Evolutionary conservation across 2,797 vertebrate genomes (phyloP).

Genomic region (Naso thynnoides): DNA sequence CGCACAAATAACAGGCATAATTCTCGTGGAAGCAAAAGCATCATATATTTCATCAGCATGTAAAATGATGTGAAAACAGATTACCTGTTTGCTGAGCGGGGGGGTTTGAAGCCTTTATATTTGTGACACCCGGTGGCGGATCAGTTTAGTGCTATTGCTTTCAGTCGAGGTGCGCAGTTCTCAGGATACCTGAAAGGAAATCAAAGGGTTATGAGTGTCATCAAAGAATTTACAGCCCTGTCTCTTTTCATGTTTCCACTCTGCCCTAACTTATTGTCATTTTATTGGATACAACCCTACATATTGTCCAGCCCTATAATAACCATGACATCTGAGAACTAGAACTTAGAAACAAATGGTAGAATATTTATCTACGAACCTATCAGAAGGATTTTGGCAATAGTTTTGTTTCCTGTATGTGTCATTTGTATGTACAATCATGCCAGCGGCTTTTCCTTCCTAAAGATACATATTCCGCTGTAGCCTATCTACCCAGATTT

Average conservation of each 20-base stretch:
- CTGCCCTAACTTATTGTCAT: slow-evolving; percentile 9
- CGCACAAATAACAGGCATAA: slow-evolving; percentile 25
- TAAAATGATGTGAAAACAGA: slow-evolving; percentile 54
- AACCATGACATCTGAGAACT: slow-evolving; percentile 10
- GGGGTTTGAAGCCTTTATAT: slow-evolving; percentile 59
- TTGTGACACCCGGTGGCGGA: slow-evolving; percentile 52
- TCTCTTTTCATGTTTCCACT: slow-evolving; percentile 1
- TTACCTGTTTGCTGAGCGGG: slow-evolving; percentile 76
- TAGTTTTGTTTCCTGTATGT: background rate
- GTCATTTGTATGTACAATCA: background rate
- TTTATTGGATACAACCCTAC: slow-evolving; percentile 5
- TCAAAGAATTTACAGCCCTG: slow-evolving; percentile 15
- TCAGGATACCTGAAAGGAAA: slow-evolving; percentile 80
- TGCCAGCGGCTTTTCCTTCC: slow-evolving; percentile 25
- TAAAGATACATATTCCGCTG: slow-evolving; percentile 55
- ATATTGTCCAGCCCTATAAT: background rate
- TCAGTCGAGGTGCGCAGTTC: slow-evolving; percentile 64
- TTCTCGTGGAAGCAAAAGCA: slow-evolving; percentile 3
- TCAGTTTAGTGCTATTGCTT: slow-evolving; percentile 57
- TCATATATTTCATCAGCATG: slow-evolving; percentile 38
- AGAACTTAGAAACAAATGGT: too few relatives aligned
- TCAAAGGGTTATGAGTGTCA: slow-evolving; percentile 41
- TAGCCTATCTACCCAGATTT: slow-evolving; percentile 74
- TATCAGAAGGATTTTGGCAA: background rate
- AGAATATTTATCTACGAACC: background rate